Base-by-base conservation (phyloP, 2,888 invertebrate genomes). In the Agonopterix subpropinquella region DNA sequence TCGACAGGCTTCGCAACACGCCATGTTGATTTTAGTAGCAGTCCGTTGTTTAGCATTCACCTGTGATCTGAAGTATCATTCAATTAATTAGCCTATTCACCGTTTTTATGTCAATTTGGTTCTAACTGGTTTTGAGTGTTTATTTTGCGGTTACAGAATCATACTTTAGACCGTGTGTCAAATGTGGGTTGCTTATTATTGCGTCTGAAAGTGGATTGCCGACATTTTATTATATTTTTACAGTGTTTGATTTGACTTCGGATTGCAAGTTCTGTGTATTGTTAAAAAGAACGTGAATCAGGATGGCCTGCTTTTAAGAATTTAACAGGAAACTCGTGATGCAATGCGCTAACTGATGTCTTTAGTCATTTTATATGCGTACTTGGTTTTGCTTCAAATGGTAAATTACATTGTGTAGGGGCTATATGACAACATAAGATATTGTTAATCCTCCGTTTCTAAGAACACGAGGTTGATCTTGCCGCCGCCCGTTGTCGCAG, bases 1-100 rank as follows among this genome's bases (percentile, higher is more conserved):
- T 69, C 73, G 73, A 75, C 72, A 67, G 70, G 56, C 68, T 67
- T 61, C 62, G 65, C 71, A 66, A 67, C 65, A 53, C 57, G 62
- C 56, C 54, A 55, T 58, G 64, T 63, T 59, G 59, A 55, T 60
- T 58, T 61, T 61, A 54, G 8, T 28, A 28, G 28, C 28, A 28
- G 28, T 28, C 28, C 28, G 28, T 28, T 28, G 28, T 28, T 28
- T 28, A 28, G 28, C 28, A 28, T 28, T 28, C 28, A 28, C 28
- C 28, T 28, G 28, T 28, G 39, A 39, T 56, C 53, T 62, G 47
- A 59, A 73, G 70, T 58, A 59, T 58, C 61, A 58, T 69, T 56
- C 47, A 65, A 54, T 64, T 71, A 73, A 74, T 73, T 68, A 68
- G 54, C 57, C 57, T 54, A 64, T 67, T 63, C 54, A 58, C 49